Base-by-base conservation (phyloP, 2,888 invertebrate species). In the Synergus japonicus region DNA sequence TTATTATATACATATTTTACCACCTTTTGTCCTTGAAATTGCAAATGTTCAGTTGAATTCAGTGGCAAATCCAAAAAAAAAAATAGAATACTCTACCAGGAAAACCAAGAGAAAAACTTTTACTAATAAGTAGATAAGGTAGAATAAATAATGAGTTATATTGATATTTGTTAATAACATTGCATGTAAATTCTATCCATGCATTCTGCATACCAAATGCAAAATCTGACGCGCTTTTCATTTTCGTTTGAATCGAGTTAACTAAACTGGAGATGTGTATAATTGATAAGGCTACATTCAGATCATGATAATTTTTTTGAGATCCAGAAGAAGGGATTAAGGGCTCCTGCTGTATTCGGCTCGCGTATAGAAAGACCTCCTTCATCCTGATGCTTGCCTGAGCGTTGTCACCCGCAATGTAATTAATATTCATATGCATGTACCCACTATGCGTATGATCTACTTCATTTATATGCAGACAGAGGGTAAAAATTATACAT, bases 391-490 rank as follows among this genome's bases (percentile, higher is more conserved):
- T 92, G 86, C 77, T 81, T 76, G 81, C 92, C 91, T 91, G 89
- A 80, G 83, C 85, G 83, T 83, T 92, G 92, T 92, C 92, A 91
- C 90, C 90, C 89, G 87, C 87, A 86, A 85, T 90, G 89, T 91
- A 91, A 92, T 92, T 91, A 92, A 92, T 92, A 92, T 92, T 91
- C 92, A 91, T 91, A 89, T 83, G 84, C 91, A 89, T 82, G 84
- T 86, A 83, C 82, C 79, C 80, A 81, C 84, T 78, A 77, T 80
- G 82, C 77, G 83, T 85, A 84, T 82, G 86, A 86, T 82, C 80
- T 76, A 60, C 76, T 67, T 65, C 54, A 41, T 43, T 67, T 78
- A 76, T 73, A 29, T 46, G 69, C 65, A 60, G 15, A 43, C 63
- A 41, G 22, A 15, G 58, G 58, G 60, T 67, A 77, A 22, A 60